Conservation (phyloP, 2,113 vertebrate genomes). For the Lamprotornis superbus region DNA sequence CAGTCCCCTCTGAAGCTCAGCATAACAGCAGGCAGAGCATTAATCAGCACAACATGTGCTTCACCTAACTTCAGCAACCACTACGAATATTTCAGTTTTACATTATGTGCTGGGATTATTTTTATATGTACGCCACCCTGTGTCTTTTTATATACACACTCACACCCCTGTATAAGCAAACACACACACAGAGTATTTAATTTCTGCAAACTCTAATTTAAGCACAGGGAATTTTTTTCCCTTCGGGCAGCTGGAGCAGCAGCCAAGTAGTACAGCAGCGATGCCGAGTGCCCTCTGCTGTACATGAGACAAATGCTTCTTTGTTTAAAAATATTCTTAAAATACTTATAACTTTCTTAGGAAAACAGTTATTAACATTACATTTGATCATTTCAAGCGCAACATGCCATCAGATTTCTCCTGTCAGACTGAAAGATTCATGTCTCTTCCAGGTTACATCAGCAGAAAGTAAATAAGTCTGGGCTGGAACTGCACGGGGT, state of each 20-base stretch:
- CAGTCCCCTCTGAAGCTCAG: neutral
- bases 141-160: constrained; percentile 25
- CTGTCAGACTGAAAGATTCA: neutral
- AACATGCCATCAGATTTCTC: neutral
- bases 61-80: constrained; percentile 8
- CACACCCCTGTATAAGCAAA: constrained; percentile 17
- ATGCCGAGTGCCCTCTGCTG: constrained; percentile 74
- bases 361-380: neutral
- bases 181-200: neutral
- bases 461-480: neutral
- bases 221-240: neutral
- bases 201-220: constrained; percentile 14
- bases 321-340: neutral
- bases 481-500: neutral
- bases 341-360: neutral
- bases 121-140: constrained; percentile 38
- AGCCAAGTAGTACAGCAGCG: neutral
- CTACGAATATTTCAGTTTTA: neutral
- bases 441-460: neutral
- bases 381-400: accelerated
- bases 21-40: constrained; percentile 9
- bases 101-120: constrained; percentile 43
- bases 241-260: neutral
- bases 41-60: constrained; percentile 18
- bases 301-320: neutral